phyloP scores from a whole-genome alignment of 2,113 vertebrate genomes.

The Ibidorhyncha struthersii region DNA sequence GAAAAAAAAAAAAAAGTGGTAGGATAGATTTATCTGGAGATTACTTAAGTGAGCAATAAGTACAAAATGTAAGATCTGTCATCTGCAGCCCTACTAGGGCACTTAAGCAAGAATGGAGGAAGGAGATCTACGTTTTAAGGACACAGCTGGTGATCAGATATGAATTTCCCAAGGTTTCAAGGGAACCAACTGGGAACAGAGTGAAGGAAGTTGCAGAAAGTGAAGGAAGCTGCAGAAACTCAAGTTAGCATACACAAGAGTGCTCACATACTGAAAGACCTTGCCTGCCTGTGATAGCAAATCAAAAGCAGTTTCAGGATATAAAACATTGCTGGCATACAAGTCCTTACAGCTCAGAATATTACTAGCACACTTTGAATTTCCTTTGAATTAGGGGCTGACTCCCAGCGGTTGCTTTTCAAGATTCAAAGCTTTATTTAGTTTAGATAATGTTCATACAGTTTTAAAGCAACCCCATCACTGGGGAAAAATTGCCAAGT shows the following conservation, averaged over 20 bases:
- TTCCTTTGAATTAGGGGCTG: neutral
- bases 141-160: neutral
- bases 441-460: neutral
- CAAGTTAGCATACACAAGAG: neutral
- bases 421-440: slow-evolving; percentile 6
- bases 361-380: neutral
- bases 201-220: neutral
- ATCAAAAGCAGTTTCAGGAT: neutral
- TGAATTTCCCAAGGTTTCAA: neutral
- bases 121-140: neutral
- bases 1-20: neutral
- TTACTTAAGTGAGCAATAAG: neutral
- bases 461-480: neutral
- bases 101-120: neutral
- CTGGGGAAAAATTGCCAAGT: neutral
- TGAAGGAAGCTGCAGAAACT: neutral
- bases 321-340: neutral
- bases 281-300: neutral
- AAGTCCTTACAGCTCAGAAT: neutral
- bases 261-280: neutral
- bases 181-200: neutral
- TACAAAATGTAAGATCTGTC: neutral
- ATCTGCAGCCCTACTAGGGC: neutral
- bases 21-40: neutral
- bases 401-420: neutral